Evolutionary conservation across 2,797 vertebrate species (phyloP).

Genomic region (Atherinosoma microstoma): DNA sequence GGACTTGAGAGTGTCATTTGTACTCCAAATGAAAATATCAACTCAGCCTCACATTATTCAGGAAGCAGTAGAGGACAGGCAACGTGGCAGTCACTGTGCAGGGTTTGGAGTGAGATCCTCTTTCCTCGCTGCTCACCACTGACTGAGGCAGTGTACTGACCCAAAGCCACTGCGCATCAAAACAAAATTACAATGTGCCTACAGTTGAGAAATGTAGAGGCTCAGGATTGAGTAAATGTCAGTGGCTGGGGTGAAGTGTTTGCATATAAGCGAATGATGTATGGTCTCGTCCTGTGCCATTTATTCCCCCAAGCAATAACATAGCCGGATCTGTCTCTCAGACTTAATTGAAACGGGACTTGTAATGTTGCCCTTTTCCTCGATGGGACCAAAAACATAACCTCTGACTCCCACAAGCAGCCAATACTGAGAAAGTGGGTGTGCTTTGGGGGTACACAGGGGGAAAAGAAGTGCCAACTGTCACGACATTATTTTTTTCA

Average conservation of each 20-base stretch:
- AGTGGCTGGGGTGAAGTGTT: slow-evolving; percentile 80
- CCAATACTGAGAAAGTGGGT: slow-evolving; percentile 69
- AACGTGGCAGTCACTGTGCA: slow-evolving; percentile 75
- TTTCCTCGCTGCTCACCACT: slow-evolving; percentile 61
- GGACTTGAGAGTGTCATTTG: slow-evolving; percentile 69
- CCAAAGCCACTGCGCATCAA: slow-evolving; percentile 76
- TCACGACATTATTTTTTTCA: slow-evolving; percentile 75
- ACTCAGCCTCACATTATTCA: slow-evolving; percentile 65
- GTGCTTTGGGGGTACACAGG: slow-evolving; percentile 61
- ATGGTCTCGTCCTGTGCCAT: slow-evolving; percentile 81
- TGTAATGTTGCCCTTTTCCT: slow-evolving; percentile 82
- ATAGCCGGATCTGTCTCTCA: slow-evolving; percentile 79
- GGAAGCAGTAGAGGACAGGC: slow-evolving; percentile 71
- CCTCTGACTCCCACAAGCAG: slow-evolving; percentile 84
- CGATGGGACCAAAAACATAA: slow-evolving; percentile 83
- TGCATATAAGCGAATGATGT: slow-evolving; percentile 86
- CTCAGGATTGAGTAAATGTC: slow-evolving; percentile 83
- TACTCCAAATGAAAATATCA: slow-evolving; percentile 72
- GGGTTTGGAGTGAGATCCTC: slow-evolving; percentile 69
- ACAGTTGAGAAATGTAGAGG: slow-evolving; percentile 75
- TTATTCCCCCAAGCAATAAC: slow-evolving; percentile 85
- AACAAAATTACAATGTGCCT: slow-evolving; percentile 83
- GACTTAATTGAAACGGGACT: slow-evolving; percentile 88
- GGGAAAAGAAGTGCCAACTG: slow-evolving; percentile 72
- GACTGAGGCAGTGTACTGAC: slow-evolving; percentile 74